Percentiles rank a stretch among this genome's conserved stretches.
Conservation (phyloP, 1,140 invertebrate genomes). For the Brachionus angularis region DNA sequence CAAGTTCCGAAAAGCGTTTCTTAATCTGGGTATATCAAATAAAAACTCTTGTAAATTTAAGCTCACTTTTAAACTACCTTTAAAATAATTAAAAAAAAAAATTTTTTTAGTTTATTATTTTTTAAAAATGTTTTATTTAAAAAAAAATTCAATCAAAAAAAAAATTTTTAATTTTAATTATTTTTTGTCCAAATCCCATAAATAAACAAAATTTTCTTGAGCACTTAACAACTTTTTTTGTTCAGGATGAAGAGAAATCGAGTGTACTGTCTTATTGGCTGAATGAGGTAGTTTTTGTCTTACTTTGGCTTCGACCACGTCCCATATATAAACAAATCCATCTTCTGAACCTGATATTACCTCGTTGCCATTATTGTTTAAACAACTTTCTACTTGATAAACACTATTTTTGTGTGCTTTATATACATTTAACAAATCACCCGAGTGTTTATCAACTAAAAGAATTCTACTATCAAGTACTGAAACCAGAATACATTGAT, state of each 20-base stretch:
- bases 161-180: neutral
- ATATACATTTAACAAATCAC: slow-evolving; percentile 75
- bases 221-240: slow-evolving; percentile 38
- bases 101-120: too few species aligned
- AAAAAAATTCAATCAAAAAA: neutral
- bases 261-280: slow-evolving; percentile 1
- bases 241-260: slow-evolving; percentile 17
- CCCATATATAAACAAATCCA: slow-evolving; percentile 79
- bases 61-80: too few species aligned
- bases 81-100: too few species aligned
- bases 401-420: slow-evolving; percentile 72
- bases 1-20: slow-evolving; percentile 40
- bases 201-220: slow-evolving; percentile 34
- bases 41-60: too few species aligned
- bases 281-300: neutral
- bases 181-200: slow-evolving; percentile 19
- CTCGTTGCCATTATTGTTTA: slow-evolving; percentile 73
- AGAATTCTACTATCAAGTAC: slow-evolving; percentile 74
- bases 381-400: slow-evolving; percentile 77
- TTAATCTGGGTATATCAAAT: neutral
- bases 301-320: slow-evolving; percentile 65
- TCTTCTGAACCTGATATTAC: slow-evolving; percentile 81
- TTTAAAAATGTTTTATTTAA: neutral
- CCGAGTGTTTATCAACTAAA: slow-evolving; percentile 81
- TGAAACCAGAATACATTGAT: slow-evolving; percentile 77